Conservation (phyloP, 2,797 vertebrate species). For the Geotrypetes seraphini region DNA sequence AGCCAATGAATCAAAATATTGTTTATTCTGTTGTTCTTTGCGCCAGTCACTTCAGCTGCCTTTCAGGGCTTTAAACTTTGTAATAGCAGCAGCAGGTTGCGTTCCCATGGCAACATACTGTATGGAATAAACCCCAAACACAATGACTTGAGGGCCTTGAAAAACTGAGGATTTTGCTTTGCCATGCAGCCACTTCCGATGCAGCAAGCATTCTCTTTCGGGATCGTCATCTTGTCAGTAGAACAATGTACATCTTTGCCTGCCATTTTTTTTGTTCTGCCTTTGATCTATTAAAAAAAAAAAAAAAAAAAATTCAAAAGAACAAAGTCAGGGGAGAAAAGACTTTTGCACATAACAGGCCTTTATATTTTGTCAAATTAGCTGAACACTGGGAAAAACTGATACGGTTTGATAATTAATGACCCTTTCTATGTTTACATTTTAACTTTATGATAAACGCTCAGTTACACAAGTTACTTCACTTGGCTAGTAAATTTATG, state of each 20-base stretch:
- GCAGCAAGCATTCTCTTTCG: slow-evolving; percentile 66
- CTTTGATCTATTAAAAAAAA: slow-evolving; percentile 91
- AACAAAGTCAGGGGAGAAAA: slow-evolving; percentile 68
- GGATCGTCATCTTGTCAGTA: slow-evolving; percentile 73
- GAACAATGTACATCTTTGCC: slow-evolving; percentile 79
- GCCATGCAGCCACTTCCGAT: slow-evolving; percentile 74
- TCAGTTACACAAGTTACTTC: background rate
- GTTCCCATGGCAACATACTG: slow-evolving; percentile 69
- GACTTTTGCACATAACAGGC: slow-evolving; percentile 41
- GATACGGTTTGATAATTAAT: slow-evolving; percentile 33
- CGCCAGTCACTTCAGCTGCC: slow-evolving; percentile 73
- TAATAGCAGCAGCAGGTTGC: slow-evolving; percentile 76
- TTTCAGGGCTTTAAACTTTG: slow-evolving; percentile 75
- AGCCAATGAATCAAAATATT: slow-evolving; percentile 88
- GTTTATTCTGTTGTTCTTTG: slow-evolving; percentile 76
- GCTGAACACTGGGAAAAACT: slow-evolving; percentile 23
- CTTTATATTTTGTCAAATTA: slow-evolving; percentile 41
- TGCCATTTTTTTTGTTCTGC: slow-evolving; percentile 54
- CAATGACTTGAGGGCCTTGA: slow-evolving; percentile 57
- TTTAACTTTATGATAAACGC: slow-evolving; percentile 7
- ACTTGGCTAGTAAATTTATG: background rate
- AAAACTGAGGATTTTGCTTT: slow-evolving; percentile 60
- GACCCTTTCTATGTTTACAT: slow-evolving; percentile 16
- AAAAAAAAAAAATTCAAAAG: slow-evolving; percentile 79
- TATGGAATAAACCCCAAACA: slow-evolving; percentile 51